Evolutionary conservation across 2,113 vertebrate species (phyloP).

Genomic region (Prolemur simus): DNA sequence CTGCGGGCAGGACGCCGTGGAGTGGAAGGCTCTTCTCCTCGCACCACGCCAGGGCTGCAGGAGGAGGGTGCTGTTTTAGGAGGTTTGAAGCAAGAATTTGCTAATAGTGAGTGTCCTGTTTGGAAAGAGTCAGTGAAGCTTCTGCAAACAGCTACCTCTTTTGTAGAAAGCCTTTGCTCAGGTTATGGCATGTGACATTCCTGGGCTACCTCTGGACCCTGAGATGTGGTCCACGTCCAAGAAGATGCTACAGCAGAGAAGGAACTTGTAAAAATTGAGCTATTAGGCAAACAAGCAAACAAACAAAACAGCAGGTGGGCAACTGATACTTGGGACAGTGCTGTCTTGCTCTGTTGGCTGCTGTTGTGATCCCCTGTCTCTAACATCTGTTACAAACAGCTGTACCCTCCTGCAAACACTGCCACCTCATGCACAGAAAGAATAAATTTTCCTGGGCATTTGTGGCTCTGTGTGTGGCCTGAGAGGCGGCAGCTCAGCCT

Average conservation of each 20-base stretch:
- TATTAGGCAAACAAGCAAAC: not conserved
- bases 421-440: not conserved
- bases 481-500: not conserved
- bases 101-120: fast-evolving
- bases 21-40: fast-evolving
- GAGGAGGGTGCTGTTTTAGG: fast-evolving
- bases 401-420: not conserved
- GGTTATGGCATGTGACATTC: fast-evolving
- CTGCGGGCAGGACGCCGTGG: fast-evolving
- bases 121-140: not conserved
- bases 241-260: not conserved
- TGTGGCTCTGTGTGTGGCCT: not conserved
- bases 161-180: not conserved
- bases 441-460: not conserved
- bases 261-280: fast-evolving
- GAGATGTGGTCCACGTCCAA: fast-evolving
- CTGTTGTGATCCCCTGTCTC: fast-evolving
- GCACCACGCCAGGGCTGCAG: fast-evolving
- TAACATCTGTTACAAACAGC: not conserved
- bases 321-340: fast-evolving
- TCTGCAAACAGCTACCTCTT: fast-evolving
- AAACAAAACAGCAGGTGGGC: not conserved
- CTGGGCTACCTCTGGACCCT: fast-evolving
- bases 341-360: not conserved
- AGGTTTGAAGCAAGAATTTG: fast-evolving